These are phyloP conservation scores for Heterotilapia buettikoferi DNA, from an alignment of 2,113 vertebrate species.

Conservation along the genomic window DNA sequence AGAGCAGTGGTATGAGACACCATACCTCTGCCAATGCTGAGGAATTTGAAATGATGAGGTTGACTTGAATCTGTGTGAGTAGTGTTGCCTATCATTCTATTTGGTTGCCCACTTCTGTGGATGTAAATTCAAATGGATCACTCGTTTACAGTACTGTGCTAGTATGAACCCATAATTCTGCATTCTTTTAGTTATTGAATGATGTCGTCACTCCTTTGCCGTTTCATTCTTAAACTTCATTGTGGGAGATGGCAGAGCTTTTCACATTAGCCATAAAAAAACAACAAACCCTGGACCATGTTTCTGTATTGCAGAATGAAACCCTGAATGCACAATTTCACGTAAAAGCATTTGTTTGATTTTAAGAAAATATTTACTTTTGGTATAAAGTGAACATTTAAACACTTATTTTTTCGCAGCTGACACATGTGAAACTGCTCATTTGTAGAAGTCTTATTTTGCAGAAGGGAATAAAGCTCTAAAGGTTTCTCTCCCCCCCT, in stretches of 20 bases:
- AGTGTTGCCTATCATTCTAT: background rate
- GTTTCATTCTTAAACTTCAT: background rate
- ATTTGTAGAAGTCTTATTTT: background rate
- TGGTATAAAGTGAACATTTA: background rate
- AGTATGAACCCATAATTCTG: background rate
- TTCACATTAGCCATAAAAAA: background rate
- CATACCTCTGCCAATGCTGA: background rate
- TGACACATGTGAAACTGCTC: background rate
- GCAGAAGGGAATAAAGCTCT: background rate
- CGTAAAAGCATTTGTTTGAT: background rate
- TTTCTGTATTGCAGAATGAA: background rate
- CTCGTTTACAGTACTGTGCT: fast-evolving
- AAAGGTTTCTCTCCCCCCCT: fast-evolving
- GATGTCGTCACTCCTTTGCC: background rate
- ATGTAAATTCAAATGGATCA: background rate
- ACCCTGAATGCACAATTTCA: background rate
- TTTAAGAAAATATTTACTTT: fast-evolving
- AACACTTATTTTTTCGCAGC: background rate
- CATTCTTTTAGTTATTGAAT: background rate
- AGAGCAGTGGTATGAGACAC: fast-evolving
- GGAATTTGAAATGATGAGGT: background rate
- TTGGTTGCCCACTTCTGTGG: background rate
- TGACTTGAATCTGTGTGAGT: background rate
- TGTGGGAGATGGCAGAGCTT: background rate
- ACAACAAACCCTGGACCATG: background rate